Percentiles rank a stretch among this genome's conserved stretches.
Conservation (phyloP, 2,797 vertebrate species). For the Liparis tanakae region DNA sequence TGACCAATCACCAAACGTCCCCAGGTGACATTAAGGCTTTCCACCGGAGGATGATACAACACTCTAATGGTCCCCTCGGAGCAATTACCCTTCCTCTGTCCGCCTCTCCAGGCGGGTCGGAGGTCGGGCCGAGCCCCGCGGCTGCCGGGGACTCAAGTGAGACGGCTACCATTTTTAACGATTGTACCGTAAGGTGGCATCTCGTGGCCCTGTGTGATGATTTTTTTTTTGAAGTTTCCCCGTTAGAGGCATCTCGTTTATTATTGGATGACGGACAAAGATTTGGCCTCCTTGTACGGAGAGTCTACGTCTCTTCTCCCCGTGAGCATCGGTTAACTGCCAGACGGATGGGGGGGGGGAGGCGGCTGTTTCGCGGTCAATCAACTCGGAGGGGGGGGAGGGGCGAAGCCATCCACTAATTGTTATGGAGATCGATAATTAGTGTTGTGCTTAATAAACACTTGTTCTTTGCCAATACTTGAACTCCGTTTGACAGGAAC, state of each 20-base stretch:
- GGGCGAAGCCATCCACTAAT: conserved; percentile 39
- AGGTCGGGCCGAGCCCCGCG: conserved; percentile 20
- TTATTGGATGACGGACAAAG: background rate
- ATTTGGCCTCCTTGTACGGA: background rate
- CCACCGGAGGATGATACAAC: conserved; percentile 40
- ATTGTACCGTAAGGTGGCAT: too few species aligned
- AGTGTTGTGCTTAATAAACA: conserved; percentile 44
- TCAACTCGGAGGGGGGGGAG: conserved; percentile 18
- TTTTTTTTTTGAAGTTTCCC: background rate
- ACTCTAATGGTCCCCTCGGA: conserved; percentile 42
- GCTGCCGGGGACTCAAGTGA: background rate
- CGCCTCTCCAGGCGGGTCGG: conserved; percentile 32
- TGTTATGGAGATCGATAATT: conserved; percentile 48
- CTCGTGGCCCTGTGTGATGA: background rate
- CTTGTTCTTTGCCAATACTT: conserved; percentile 53
- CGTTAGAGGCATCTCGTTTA: background rate
- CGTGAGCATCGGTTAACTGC: background rate
- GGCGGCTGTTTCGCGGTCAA: conserved; percentile 35
- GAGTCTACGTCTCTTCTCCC: background rate
- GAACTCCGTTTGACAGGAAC: conserved; percentile 49
- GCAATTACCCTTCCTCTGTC: conserved; percentile 50
- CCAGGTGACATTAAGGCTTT: conserved; percentile 39
- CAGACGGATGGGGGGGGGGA: background rate
- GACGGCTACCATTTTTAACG: background rate
- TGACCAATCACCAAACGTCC: conserved; percentile 50